phyloP scores from a whole-genome alignment of 2,113 vertebrate species.

The Ochotona princeps region DNA sequence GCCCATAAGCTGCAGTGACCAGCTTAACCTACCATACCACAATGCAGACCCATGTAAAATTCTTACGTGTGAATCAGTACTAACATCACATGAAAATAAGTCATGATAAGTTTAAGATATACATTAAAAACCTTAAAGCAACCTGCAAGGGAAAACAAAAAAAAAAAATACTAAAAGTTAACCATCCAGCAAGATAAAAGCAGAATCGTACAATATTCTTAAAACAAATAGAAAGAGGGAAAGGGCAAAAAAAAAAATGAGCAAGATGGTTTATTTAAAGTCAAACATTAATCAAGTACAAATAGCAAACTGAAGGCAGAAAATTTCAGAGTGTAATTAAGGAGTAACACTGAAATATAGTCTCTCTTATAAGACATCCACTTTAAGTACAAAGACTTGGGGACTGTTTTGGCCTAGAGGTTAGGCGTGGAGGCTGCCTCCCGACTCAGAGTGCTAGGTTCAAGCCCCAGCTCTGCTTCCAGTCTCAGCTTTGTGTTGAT shows the following conservation, averaged over 20 bases:
- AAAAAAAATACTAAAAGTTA: background rate
- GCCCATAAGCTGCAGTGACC: too few relatives aligned
- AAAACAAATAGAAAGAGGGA: background rate
- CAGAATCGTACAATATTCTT: background rate
- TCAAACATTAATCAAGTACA: background rate
- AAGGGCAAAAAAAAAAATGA: background rate
- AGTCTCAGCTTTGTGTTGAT: too few relatives aligned
- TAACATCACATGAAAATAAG: background rate
- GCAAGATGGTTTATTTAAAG: conserved; percentile 35
- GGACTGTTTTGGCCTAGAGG: too few relatives aligned
- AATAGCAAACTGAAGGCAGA: background rate
- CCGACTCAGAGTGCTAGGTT: too few relatives aligned
- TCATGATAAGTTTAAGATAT: background rate
- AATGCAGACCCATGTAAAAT: too few relatives aligned
- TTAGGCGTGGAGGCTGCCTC: too few relatives aligned
- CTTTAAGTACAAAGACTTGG: background rate
- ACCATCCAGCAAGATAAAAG: background rate
- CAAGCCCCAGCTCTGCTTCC: too few relatives aligned
- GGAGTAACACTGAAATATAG: background rate
- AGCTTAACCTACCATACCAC: too few relatives aligned
- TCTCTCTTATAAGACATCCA: background rate
- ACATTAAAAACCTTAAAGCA: background rate
- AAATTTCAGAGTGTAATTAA: background rate
- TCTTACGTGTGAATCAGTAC: background rate
- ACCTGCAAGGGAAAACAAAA: background rate